These are phyloP conservation scores for Ditylenchus dipsaci DNA, from an alignment of 1,140 invertebrate genomes.

Conservation along the genomic window DNA sequence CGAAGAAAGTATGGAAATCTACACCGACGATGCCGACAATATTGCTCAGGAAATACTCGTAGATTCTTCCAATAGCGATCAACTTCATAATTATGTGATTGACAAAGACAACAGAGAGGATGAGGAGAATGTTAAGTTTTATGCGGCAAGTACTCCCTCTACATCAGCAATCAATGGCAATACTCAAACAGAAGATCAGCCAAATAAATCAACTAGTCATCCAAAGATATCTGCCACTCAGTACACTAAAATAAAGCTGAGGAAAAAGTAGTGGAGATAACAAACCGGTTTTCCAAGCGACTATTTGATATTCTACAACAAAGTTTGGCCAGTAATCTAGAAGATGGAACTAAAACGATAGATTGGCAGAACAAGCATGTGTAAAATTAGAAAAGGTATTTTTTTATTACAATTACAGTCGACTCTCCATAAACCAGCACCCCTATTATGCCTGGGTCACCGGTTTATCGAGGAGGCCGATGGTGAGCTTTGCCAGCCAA, in stretches of 20 bases:
- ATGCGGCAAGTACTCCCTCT: not conserved
- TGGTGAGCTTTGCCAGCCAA: too few species aligned
- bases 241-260: not conserved
- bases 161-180: not conserved
- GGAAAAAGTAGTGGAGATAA: not conserved
- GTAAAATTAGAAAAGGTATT: not conserved
- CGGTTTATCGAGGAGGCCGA: too few species aligned
- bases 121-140: not conserved
- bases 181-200: not conserved
- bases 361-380: not conserved
- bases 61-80: not conserved
- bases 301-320: not conserved
- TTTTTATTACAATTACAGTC: too few species aligned
- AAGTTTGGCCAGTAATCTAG: not conserved
- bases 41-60: not conserved
- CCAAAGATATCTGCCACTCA: not conserved
- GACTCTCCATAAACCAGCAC: too few species aligned
- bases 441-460: too few species aligned
- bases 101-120: not conserved
- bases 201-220: not conserved
- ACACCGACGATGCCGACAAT: not conserved
- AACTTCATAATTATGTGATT: not conserved
- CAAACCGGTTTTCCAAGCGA: not conserved
- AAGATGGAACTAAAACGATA: not conserved
- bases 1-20: not conserved